Conservation (phyloP, 1,140 invertebrate genomes). For the Drosophila kepulauana region DNA sequence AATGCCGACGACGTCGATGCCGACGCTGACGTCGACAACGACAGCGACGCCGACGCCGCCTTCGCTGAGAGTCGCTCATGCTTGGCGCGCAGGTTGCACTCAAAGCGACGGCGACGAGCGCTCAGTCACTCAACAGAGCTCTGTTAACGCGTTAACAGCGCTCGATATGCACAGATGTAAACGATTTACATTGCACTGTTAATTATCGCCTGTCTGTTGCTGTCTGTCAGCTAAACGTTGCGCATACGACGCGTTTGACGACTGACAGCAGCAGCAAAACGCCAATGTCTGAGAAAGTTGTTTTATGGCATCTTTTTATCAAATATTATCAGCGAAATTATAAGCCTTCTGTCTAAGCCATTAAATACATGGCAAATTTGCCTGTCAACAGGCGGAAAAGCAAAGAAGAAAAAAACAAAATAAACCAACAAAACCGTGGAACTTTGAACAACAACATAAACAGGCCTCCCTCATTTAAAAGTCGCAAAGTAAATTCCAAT, state of each 20-base stretch:
- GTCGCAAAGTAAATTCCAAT: slow-evolving; percentile 81
- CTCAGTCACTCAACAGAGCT: slow-evolving; percentile 19
- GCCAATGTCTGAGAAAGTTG: slow-evolving; percentile 3
- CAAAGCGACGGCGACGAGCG: slow-evolving; percentile 34
- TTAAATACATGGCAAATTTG: slow-evolving; percentile 79
- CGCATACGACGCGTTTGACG: slow-evolving; percentile 35
- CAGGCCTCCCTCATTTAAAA: slow-evolving; percentile 23
- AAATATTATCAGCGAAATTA: slow-evolving; percentile 36
- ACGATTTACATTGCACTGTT: slow-evolving; percentile 43
- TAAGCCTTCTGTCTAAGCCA: slow-evolving; percentile 69
- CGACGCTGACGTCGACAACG: slow-evolving; percentile 6
- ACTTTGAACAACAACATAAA: slow-evolving; percentile 59
- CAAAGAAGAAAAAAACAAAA: background rate
- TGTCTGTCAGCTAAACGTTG: slow-evolving; percentile 1
- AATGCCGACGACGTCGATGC: slow-evolving; percentile 1
- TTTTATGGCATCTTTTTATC: slow-evolving; percentile 33
- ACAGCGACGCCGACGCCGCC: slow-evolving; percentile 3
- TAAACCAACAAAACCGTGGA: slow-evolving; percentile 34
- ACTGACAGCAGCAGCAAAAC: background rate
- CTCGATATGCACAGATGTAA: slow-evolving; percentile 44
- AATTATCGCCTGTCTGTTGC: slow-evolving; percentile 10
- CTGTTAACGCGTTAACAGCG: slow-evolving; percentile 56
- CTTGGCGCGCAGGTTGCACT: slow-evolving; percentile 74
- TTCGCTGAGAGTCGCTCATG: slow-evolving; percentile 44
- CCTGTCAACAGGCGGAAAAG: slow-evolving; percentile 74